Evolutionary conservation across 2,888 invertebrate genomes (phyloP), one percentile per base, ranked within the genome.

Genomic region (Sturmia bella): DNA sequence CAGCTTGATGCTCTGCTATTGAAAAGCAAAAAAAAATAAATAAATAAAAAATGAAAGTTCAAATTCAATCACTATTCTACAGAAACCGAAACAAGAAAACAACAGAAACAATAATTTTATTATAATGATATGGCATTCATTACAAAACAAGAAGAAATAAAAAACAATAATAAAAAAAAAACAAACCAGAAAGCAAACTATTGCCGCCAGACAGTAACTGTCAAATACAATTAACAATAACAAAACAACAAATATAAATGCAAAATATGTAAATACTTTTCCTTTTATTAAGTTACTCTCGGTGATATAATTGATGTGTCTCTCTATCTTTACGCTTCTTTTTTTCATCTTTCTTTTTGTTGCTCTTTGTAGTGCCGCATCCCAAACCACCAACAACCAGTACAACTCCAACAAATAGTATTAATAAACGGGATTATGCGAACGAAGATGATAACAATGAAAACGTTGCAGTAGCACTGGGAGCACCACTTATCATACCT

Each of bases 401-500:
- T 32, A 54, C 43, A 45, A 50, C 61, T 15, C 27, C 41, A 45
- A 61, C 52, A 76, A 82, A 82, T 64, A 70, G 70, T 56, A 78
- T 75, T 66, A 77, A 63, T 19, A 81, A 81, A 77, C 43, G 45
- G 1, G 61, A 76, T 45, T 57, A 64, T 21, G 15, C 15, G n/a
- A 39, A 64, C 56, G 84, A 85, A 27, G 84, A 85, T 37, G 86
- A 88, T 43, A 82, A 83, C 48, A 83, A 83, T 64, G 84, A 83
- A 3, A 87, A 86, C 74, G 87, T 87, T 75, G 90, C 89, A 15
- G 87, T 87, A n/a, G 87, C 86, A 39, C 79, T 84, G 52, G 90
- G 88, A 37, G 88, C 89, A 19, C 91, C 91, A 2, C 84, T 90
- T 7, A 90, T 91, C 68, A 88, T 88, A 69, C 91, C 91, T 13